Conservation (phyloP, 2,113 vertebrate species). For the Hippocampus guttulatus region DNA sequence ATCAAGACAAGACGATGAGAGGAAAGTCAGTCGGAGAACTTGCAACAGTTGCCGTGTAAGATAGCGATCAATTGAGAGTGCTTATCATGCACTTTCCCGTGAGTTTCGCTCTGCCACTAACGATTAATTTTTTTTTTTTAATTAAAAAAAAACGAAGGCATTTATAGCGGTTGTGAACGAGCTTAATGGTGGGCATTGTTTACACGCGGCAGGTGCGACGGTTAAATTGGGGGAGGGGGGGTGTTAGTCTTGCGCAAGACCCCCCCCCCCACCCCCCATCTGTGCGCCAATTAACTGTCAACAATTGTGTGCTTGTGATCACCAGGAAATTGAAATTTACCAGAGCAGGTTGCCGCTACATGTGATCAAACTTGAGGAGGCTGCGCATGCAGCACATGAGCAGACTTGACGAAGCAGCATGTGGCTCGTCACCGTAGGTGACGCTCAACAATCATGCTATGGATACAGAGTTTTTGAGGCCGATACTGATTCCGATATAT, state of each 20-base stretch:
- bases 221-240: neutral
- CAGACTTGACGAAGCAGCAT: neutral
- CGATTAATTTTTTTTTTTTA: neutral
- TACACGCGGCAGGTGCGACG: neutral
- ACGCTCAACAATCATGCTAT: no score
- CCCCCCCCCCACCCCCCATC: neutral
- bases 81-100: neutral
- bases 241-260: neutral
- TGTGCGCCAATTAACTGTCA: neutral
- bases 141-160: neutral
- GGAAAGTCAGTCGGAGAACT: constrained; percentile 24
- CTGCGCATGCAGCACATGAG: neutral
- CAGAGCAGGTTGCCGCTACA: no score
- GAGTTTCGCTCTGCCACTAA: neutral
- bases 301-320: neutral
- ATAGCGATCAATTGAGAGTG: neutral
- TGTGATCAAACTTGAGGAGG: no score
- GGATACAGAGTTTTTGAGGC: no score
- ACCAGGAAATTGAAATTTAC: neutral
- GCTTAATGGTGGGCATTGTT: neutral
- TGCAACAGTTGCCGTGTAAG: constrained; percentile 6
- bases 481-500: no score
- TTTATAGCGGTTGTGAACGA: neutral
- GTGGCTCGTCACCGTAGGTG: neutral
- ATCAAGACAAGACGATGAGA: constrained; percentile 42